These are phyloP conservation scores for Montipora efflorescens DNA, from an alignment of 64 coral and sea anemone species.

Conservation along the genomic window DNA sequence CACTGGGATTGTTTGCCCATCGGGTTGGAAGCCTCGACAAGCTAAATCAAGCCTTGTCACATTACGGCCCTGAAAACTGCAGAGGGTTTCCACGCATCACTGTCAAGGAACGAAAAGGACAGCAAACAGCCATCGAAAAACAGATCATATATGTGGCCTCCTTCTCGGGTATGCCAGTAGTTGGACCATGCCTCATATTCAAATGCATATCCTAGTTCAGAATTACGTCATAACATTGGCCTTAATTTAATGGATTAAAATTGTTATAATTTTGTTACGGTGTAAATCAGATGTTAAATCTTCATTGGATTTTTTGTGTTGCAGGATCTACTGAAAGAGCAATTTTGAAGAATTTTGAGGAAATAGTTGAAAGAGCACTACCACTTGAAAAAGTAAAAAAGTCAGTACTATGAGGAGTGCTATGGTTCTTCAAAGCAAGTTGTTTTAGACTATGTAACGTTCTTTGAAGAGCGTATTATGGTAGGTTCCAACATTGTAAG, in stretches of 20 bases:
- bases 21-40: conserved; percentile 35
- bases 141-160: conserved; percentile 61
- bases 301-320: not conserved
- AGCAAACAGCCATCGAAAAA: conserved; percentile 57
- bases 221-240: too few relatives aligned
- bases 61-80: conserved; percentile 60
- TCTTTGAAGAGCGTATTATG: not conserved
- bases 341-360: not conserved
- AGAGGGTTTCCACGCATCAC: conserved; percentile 42
- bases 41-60: conserved; percentile 30
- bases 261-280: too few relatives aligned
- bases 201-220: not conserved
- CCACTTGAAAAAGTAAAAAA: not conserved
- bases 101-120: conserved; percentile 27
- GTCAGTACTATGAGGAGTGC: not conserved
- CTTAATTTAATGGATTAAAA: not conserved
- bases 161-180: conserved; percentile 24
- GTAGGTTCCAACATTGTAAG: not conserved
- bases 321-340: not conserved
- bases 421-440: not conserved
- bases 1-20: conserved; percentile 45
- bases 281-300: too few relatives aligned
- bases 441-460: not conserved
- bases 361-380: not conserved
- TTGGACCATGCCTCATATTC: not conserved